Conservation (phyloP, 2,113 vertebrate species). For the Lepus americanus region DNA sequence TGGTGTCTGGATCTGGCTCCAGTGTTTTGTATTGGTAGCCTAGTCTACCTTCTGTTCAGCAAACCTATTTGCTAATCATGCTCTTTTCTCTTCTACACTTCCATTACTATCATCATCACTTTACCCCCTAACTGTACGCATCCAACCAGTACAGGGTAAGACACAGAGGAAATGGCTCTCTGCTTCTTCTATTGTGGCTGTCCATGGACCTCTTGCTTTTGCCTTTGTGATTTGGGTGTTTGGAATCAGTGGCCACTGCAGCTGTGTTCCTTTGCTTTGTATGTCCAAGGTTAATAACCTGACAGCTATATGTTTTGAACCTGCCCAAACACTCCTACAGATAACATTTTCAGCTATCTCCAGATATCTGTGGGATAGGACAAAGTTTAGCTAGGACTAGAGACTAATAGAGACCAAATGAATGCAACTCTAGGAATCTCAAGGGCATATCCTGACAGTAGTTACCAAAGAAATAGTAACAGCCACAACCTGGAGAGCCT, state of each 20-base stretch:
- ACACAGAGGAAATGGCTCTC: background rate
- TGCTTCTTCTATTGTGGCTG: background rate
- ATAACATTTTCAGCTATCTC: background rate
- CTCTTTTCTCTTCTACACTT: background rate
- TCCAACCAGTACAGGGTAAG: background rate
- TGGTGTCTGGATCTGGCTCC: background rate
- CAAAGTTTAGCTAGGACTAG: background rate
- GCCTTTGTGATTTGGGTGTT: background rate
- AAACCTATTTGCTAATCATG: background rate
- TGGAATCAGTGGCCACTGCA: background rate
- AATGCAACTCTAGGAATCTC: background rate
- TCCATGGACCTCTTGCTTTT: background rate
- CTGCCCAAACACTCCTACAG: background rate
- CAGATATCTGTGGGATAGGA: background rate
- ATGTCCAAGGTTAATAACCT: background rate
- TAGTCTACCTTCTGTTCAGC: background rate
- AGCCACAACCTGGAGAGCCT: background rate
- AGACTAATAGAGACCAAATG: background rate
- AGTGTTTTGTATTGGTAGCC: background rate
- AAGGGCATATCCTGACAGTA: background rate
- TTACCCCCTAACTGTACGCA: background rate
- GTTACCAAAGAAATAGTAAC: background rate
- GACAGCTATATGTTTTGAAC: background rate
- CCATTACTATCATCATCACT: no score
- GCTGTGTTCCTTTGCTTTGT: background rate